Evolutionary conservation across 2,888 invertebrate species (phyloP), one percentile per base, ranked within the genome.

Genomic region (Tribolium freemani): DNA sequence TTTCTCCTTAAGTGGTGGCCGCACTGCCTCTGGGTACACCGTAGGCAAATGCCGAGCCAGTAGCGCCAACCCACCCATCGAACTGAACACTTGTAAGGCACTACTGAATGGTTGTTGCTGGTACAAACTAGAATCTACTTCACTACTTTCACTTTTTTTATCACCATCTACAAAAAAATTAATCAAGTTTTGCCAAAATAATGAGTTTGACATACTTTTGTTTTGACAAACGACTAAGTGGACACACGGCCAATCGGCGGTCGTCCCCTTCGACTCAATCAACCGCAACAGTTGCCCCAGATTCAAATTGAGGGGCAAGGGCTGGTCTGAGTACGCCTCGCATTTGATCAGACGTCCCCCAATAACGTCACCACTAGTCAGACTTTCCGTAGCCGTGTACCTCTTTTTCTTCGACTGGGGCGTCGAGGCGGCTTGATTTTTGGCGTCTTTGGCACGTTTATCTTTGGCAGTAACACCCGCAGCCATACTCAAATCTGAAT

Each of bases 401-500:
- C 83, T 77, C 75, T 86, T 86, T 80, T 87, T 87, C 74, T 87
- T 87, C 9, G 83, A 80, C 63, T 83, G 83, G 3, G 86, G 85
- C n/a, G 82, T 82, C 31, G 82, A 76, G 82, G 87, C 71, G 5
- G 45, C 83, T 77, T 90, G 88, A 85, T 94, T 92, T 86, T 94
- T 92, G 58, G 92, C 91, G 87, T 95, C 95, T 85, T 96, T 96
- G 74, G 93, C 91, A 51, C 96, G 90, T 85, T 96, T 96, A 86
- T 96, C 96, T 87, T 96, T 96, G 61, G 96, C 96, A 11, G 94
- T 94, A 74, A 94, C 93, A 60, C 94, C 95, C 57, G 96, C 96
- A 6, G 95, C 94, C 73, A 95, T 92, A 79, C 94, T 94, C 76
- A 90, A 87, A 70, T 88, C 87, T 1, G 87, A 85, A 64, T 86